Conservation (phyloP, 2,888 invertebrate genomes). For the Muschampia plurimacula region DNA sequence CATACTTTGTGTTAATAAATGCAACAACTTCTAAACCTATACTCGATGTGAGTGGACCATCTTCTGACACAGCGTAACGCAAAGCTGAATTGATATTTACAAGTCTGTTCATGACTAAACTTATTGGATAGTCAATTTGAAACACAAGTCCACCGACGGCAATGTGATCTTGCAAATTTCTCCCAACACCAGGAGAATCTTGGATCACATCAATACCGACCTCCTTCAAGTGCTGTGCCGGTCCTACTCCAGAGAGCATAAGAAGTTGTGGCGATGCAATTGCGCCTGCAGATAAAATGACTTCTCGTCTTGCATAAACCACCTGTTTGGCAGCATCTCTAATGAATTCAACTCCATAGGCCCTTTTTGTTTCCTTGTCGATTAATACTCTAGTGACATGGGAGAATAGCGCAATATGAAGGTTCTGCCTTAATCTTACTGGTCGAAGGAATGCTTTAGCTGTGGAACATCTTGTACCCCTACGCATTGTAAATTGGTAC, state of each 20-base stretch:
- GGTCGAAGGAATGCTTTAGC: constrained; percentile 95
- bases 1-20: constrained; percentile 95
- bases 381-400: constrained; percentile 92
- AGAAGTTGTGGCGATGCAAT: constrained; percentile 96
- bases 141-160: constrained; percentile 94
- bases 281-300: constrained; percentile 95
- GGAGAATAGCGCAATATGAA: constrained; percentile 92
- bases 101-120: constrained; percentile 91
- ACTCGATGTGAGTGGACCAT: constrained; percentile 94
- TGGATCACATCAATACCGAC: constrained; percentile 90
- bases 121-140: constrained; percentile 91
- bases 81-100: constrained; percentile 94
- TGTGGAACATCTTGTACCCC: constrained; percentile 93
- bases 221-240: constrained; percentile 89
- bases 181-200: constrained; percentile 93
- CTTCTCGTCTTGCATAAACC: constrained; percentile 90
- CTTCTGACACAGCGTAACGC: constrained; percentile 93
- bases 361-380: constrained; percentile 89
- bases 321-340: constrained; percentile 87
- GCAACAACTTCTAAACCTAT: constrained; percentile 95
- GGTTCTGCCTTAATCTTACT: constrained; percentile 90
- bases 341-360: constrained; percentile 92
- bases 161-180: constrained; percentile 95
- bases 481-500: constrained; percentile 95
- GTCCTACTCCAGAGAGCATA: constrained; percentile 96